Evolutionary conservation across 2,113 vertebrate genomes (phyloP).

Genomic region (Synchiropus splendidus): DNA sequence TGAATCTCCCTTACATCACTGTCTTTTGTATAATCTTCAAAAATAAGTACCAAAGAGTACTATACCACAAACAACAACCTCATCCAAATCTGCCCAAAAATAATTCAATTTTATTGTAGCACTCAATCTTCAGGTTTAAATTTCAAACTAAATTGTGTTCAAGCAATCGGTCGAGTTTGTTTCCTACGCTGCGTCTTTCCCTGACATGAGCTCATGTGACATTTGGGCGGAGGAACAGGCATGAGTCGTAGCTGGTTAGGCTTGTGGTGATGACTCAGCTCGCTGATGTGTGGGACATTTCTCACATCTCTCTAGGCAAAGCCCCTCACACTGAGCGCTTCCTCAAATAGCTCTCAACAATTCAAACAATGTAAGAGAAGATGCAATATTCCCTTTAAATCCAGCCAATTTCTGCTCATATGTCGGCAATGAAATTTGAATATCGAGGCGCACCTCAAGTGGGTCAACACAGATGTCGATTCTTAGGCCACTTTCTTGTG

Average conservation of each 20-base stretch:
- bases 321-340: constrained; percentile 22
- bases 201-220: constrained; percentile 50
- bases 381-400: no score
- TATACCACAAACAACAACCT: no score
- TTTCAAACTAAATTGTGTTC: neutral
- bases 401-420: constrained; percentile 17
- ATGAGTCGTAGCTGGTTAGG: constrained; percentile 34
- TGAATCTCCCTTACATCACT: no score
- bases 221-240: constrained; percentile 38
- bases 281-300: constrained; percentile 49
- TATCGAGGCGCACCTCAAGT: constrained; percentile 1
- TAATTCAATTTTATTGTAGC: neutral
- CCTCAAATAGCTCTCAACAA: constrained; percentile 37
- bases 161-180: constrained; percentile 18
- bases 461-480: no score
- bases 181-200: constrained; percentile 7
- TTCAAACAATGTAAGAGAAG: constrained; percentile 13
- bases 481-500: no score
- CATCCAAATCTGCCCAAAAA: no score
- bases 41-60: no score
- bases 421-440: neutral
- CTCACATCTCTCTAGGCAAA: constrained; percentile 42
- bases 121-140: neutral
- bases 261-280: constrained; percentile 47
- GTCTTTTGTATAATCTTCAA: no score